Conservation (phyloP, 2,888 invertebrate genomes). For the Acleris sparsana region DNA sequence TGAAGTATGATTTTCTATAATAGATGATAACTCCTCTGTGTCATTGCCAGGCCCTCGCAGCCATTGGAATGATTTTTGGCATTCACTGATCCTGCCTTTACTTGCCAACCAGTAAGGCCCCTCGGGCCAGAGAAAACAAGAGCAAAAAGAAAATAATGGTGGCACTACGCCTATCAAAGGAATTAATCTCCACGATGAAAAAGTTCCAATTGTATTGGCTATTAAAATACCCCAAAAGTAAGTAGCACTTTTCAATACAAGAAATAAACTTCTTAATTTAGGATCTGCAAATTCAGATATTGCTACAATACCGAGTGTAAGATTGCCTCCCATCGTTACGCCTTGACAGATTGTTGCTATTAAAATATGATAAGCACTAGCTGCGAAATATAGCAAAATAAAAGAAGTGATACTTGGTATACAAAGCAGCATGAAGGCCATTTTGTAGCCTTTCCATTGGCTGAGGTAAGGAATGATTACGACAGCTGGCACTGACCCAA, state of each 20-base stretch:
- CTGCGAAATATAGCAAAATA: slow-evolving; percentile 20
- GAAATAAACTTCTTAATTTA: slow-evolving; percentile 23
- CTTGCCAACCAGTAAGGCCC: slow-evolving; percentile 32
- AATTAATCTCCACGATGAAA: slow-evolving; percentile 24
- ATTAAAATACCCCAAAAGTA: slow-evolving; percentile 24
- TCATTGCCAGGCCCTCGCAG: slow-evolving; percentile 21
- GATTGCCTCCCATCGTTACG: slow-evolving; percentile 6
- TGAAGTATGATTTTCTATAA: not conserved
- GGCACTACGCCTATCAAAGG: slow-evolving; percentile 17
- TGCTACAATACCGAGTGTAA: not conserved
- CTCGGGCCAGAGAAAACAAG: slow-evolving; percentile 25
- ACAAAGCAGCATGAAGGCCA: slow-evolving; percentile 4
- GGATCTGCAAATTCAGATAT: slow-evolving; percentile 30
- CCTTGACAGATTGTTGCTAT: slow-evolving; percentile 16
- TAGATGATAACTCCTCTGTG: slow-evolving; percentile 2
- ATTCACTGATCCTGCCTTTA: slow-evolving; percentile 18
- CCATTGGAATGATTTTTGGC: slow-evolving; percentile 16
- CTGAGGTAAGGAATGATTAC: slow-evolving; percentile 16
- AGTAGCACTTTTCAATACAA: slow-evolving; percentile 28
- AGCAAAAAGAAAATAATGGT: slow-evolving; percentile 3
- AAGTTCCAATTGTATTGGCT: slow-evolving; percentile 26
- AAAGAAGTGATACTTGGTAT: slow-evolving; percentile 7
- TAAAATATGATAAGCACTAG: slow-evolving; percentile 9
- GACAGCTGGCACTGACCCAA: slow-evolving; percentile 10
- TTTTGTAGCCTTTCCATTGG: slow-evolving; percentile 16